These are phyloP conservation scores for Zygothrica quintamaculata DNA, from an alignment of 2,888 invertebrate genomes.

Conservation along the genomic window DNA sequence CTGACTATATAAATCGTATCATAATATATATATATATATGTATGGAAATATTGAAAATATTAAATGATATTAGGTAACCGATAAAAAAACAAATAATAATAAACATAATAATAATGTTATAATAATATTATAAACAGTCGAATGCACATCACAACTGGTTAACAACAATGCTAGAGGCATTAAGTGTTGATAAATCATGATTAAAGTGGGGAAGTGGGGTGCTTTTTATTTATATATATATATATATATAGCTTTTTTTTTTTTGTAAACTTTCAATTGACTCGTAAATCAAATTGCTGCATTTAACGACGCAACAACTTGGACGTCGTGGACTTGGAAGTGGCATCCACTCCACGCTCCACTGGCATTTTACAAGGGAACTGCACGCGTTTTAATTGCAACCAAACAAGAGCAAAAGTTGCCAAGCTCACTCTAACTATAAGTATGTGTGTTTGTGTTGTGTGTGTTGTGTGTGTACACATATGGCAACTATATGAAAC, in stretches of 20 bases:
- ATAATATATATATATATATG: conserved; percentile 18
- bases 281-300: conserved; percentile 65
- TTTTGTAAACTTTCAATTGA: conserved; percentile 42
- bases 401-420: not conserved
- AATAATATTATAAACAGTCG: conserved; percentile 20
- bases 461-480: conserved; percentile 1
- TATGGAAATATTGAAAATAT: conserved; percentile 40
- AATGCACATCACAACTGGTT: conserved; percentile 25
- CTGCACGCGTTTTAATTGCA: conserved; percentile 65
- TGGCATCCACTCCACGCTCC: conserved; percentile 53
- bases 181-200: too few relatives aligned
- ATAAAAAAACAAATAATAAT: conserved; percentile 13
- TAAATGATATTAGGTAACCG: conserved; percentile 51
- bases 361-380: conserved; percentile 59
- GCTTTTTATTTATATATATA: too few relatives aligned
- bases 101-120: too few relatives aligned
- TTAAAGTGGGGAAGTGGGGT: too few relatives aligned
- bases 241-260: too few relatives aligned
- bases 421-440: too few relatives aligned
- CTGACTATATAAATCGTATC: not conserved
- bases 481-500: conserved; percentile 9
- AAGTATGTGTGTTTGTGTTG: too few relatives aligned
- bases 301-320: conserved; percentile 45
- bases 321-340: conserved; percentile 32
- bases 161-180: too few relatives aligned